These are phyloP conservation scores for Cinara cedri DNA, from an alignment of 2,888 invertebrate species.

Conservation along the genomic window DNA sequence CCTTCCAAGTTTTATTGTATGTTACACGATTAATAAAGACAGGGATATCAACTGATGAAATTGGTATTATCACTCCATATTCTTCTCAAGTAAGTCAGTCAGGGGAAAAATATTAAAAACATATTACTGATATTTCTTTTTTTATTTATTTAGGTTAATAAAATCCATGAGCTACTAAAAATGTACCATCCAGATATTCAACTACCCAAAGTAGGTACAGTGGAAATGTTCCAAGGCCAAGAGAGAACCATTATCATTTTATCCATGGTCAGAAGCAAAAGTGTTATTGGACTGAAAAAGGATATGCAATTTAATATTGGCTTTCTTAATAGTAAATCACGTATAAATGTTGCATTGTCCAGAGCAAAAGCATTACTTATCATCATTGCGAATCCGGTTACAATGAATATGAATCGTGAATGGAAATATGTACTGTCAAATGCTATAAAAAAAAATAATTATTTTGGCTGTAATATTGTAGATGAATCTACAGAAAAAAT, in stretches of 20 bases:
- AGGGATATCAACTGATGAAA: constrained; percentile 71
- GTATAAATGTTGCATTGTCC: constrained; percentile 89
- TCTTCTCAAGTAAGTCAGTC: constrained; percentile 77
- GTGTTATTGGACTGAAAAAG: constrained; percentile 64
- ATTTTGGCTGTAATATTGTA: constrained; percentile 31
- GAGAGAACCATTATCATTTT: constrained; percentile 77
- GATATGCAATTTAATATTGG: constrained; percentile 65
- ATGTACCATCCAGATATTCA: constrained; percentile 63
- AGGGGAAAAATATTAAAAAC: neutral
- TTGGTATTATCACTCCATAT: constrained; percentile 93
- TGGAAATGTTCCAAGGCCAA: constrained; percentile 87
- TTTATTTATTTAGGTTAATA: constrained; percentile 67
- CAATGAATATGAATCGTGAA: neutral
- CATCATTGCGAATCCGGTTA: constrained; percentile 81
- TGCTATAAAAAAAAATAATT: constrained; percentile 28
- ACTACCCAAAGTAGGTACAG: constrained; percentile 76
- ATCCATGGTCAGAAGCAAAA: constrained; percentile 68
- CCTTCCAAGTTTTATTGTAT: constrained; percentile 71
- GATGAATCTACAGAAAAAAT: neutral
- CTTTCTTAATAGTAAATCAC: constrained; percentile 76
- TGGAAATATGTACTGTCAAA: neutral
- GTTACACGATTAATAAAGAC: constrained; percentile 70
- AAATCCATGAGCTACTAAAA: constrained; percentile 68
- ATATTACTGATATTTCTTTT: constrained; percentile 49
- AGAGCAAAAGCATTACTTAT: constrained; percentile 80